A percentile compares a stretch with the other conserved stretches of the same genome.
These are phyloP conservation scores for Acrocephalus scirpaceus DNA, from an alignment of 2,797 vertebrate genomes.

Conservation along the genomic window DNA sequence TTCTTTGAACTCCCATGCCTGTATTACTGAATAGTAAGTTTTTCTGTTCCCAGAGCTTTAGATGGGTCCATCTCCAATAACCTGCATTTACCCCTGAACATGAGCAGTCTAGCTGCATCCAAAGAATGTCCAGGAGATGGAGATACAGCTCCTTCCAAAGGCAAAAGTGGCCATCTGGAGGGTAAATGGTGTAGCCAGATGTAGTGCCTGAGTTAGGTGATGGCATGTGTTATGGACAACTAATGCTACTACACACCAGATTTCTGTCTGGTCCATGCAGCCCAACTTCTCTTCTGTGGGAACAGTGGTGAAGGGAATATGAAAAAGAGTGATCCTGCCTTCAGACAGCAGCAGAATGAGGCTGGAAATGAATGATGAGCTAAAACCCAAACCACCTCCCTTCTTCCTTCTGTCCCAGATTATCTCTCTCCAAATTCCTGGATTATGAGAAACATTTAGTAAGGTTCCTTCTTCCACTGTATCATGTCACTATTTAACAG, in stretches of 20 bases:
- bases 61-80: not conserved
- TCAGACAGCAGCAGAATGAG: not conserved
- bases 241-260: not conserved
- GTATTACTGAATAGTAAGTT: not conserved
- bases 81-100: not conserved
- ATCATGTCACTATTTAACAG: not conserved
- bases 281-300: not conserved
- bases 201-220: not conserved
- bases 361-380: not conserved
- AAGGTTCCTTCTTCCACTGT: not conserved
- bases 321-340: not conserved
- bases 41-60: not conserved
- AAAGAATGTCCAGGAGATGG: not conserved
- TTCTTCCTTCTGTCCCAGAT: not conserved
- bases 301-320: rapidly evolving
- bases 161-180: not conserved
- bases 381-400: not conserved
- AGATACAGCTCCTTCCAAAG: not conserved
- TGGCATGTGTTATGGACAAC: rapidly evolving
- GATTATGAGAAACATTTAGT: not conserved
- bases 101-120: rapidly evolving
- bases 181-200: not conserved
- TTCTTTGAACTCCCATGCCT: not conserved
- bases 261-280: not conserved
- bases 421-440: not conserved